Evolutionary conservation across 1,140 invertebrate species (phyloP), one percentile per base, ranked within the genome.

Genomic region (Drosophila carrolli): DNA sequence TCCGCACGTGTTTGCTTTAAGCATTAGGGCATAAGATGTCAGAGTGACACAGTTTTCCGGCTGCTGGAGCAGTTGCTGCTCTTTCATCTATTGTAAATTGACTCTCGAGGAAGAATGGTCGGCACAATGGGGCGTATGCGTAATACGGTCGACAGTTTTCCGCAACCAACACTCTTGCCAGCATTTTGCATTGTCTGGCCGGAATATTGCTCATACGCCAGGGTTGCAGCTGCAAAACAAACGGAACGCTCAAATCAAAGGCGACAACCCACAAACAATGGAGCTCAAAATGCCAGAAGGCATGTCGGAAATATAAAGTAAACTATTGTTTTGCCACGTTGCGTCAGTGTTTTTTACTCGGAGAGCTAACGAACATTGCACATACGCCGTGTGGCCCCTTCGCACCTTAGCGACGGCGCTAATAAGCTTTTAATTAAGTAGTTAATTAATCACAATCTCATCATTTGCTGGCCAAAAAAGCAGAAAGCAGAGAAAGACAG

Each of bases 391-490:
- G 38, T 48, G 44, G 14, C 19, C 29, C 8, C 1, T 14, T 9
- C 19, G 40, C 63, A 43, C 46, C 47, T 43, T 6, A 40, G 43
- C 62, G 54, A 59, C 38, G 44, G 35, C 43, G 8, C 11, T 55
- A 54, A 66, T 78, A 89, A 90, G 84, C 84, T 73, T 61, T 75
- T 90, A 84, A 89, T 89, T 89, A 84, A 84, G 89, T 90, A 78
- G 81, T 80, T 80, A 89, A 89, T 89, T 84, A 84, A 78, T 81
- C 84, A 80, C 70, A 50, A 88, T 63, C 48, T 71, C 68, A 51
- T 54, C 66, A 74, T 48, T 48, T 48, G 63, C 37, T 46, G 57
- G 53, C 19, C 11, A 6, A 27, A 44, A 62, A 41, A 50, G 48
- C 35, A 41, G 53, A 57, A 46, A 5, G n/a, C n/a, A 23, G 41